Base-by-base conservation (phyloP, 2,888 invertebrate species). In the Tachina fera region DNA sequence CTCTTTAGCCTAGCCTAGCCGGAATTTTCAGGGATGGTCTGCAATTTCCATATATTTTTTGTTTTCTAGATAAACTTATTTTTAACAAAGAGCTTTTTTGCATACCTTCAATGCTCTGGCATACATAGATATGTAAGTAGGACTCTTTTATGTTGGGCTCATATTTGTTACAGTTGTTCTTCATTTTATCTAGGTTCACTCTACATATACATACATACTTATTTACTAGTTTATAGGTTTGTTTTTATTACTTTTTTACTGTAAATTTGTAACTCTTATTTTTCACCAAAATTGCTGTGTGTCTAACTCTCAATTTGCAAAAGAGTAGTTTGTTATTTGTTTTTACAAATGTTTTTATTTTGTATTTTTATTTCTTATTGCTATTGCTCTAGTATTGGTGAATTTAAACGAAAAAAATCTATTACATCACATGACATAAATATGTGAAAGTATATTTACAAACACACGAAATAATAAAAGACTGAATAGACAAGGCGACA, bases 391-490 rank as follows among this genome's bases (percentile, higher is more conserved):
- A 45, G 67, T 22, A 70, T 53, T 39, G 47, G 61, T 60, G 74
- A 60, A 45, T 47, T 39, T 47, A 16, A 31, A 31, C n/a, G 9
- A 71, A 47, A 82, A 61, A 84, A 65, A 75, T 53, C 79, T 60
- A 83, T 86, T 86, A 86, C 86, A 86, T 86, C 86, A 86, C 51
- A 72, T 86, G 83, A 79, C 86, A 83, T 86, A 86, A 79, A 86
- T 83, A 86, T 86, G 86, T 86, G 86, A 86, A 86, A 86, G 86
- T 86, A 79, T 68, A 67, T 61, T 16, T 79, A 67, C 56, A 58
- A 53, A 74, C 31, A 74, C 4, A 74, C 58, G 47, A 72, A 65
- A 47, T 41, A 19, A 58, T 67, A 31, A 65, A 60, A 67, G 74
- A 45, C 45, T 61, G 43, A 53, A 60, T 68, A 67, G 45, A 47